A percentile compares a stretch with the other conserved stretches of the same genome.
Evolutionary conservation across 2,888 invertebrate genomes (phyloP).

Genomic region (Lithophane semibrunnea): DNA sequence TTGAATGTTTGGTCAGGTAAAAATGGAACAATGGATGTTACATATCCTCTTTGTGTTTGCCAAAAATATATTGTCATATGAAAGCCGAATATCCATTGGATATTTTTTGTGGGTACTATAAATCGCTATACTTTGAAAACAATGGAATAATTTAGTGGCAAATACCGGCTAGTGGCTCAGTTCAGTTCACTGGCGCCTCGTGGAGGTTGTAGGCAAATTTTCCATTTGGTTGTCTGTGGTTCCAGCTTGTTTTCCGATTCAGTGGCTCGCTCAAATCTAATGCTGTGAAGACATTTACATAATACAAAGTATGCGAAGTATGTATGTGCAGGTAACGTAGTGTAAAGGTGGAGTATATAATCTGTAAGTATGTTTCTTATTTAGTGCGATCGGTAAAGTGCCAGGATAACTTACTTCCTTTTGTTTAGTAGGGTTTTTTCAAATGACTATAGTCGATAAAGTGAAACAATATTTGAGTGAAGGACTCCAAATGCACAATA

Average conservation of each 20-base stretch:
- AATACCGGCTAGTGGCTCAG: constrained; percentile 41
- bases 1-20: constrained; percentile 36
- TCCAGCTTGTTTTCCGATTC: constrained; percentile 79
- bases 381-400: background rate
- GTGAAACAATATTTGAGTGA: background rate
- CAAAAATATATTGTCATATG: constrained; percentile 41
- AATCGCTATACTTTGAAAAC: constrained; percentile 32
- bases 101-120: constrained; percentile 26
- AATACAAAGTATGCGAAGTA: constrained; percentile 17
- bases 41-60: constrained; percentile 11
- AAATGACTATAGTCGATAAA: background rate
- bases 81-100: constrained; percentile 16
- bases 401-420: background rate
- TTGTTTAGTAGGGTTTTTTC: background rate
- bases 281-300: constrained; percentile 64
- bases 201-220: constrained; percentile 71
- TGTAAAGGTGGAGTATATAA: background rate
- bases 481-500: background rate
- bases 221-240: constrained; percentile 75
- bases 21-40: constrained; percentile 38
- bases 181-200: constrained; percentile 58
- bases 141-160: constrained; percentile 47
- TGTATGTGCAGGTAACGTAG: constrained; percentile 13
- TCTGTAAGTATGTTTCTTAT: background rate
- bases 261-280: constrained; percentile 71